phyloP scores from a whole-genome alignment of 2,113 vertebrate species.

The Tachysurus fulvidraco region DNA sequence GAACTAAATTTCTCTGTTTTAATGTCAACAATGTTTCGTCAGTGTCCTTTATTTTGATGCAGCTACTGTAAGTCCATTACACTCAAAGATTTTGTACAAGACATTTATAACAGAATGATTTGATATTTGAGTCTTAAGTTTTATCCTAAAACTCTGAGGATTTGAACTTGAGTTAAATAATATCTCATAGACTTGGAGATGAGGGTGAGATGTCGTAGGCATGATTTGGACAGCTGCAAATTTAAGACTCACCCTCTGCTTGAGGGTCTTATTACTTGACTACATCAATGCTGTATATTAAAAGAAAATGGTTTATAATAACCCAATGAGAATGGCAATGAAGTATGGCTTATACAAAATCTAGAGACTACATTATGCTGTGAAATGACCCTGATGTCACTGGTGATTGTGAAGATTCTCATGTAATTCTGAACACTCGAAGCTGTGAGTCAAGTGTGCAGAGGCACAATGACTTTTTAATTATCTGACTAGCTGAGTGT shows the following conservation, averaged over 20 bases:
- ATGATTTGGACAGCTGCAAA: background rate
- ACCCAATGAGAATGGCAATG: background rate
- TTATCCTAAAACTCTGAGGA: background rate
- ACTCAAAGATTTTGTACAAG: background rate
- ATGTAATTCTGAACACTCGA: slow-evolving; percentile 59
- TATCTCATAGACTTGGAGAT: background rate
- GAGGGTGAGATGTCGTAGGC: background rate
- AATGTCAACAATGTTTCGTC: too few species aligned
- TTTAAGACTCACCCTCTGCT: background rate
- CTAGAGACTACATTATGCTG: slow-evolving; percentile 1
- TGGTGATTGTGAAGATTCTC: slow-evolving; percentile 60
- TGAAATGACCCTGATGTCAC: slow-evolving; percentile 53
- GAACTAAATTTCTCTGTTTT: background rate
- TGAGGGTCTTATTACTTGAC: background rate
- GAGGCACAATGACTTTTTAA: slow-evolving; percentile 67
- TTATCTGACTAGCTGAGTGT: slow-evolving; percentile 63
- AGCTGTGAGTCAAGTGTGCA: slow-evolving; percentile 56
- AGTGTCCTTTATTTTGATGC: too few species aligned
- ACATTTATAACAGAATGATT: background rate
- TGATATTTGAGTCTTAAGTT: background rate
- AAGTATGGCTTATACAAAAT: slow-evolving; percentile 16
- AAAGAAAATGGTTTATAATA: background rate
- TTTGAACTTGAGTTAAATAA: background rate
- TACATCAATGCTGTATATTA: background rate
- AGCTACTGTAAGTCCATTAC: background rate